Evolutionary conservation across 1,140 invertebrate species (phyloP).

Genomic region (Muscidifurax raptorellus): DNA sequence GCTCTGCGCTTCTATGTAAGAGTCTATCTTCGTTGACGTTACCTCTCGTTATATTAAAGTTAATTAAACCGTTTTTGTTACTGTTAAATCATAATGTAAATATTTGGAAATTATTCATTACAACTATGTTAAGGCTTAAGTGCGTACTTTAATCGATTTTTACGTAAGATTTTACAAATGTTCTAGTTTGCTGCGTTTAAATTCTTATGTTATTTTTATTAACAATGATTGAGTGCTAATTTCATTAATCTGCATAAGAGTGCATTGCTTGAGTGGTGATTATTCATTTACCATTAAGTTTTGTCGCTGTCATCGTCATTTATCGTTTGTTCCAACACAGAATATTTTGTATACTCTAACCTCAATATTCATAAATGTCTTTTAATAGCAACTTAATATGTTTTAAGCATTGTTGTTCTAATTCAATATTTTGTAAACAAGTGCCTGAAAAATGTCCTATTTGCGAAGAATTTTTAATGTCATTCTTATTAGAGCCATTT

Average conservation of each 20-base stretch:
- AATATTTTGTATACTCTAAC: neutral
- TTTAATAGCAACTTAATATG: constrained; percentile 61
- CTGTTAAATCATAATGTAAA: no score
- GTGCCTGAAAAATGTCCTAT: constrained; percentile 67
- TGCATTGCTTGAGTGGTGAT: neutral
- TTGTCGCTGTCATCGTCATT: neutral
- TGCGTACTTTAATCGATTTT: neutral
- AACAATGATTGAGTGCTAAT: neutral
- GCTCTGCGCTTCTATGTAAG: no score
- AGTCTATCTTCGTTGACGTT: no score
- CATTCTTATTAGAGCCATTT: constrained; percentile 65
- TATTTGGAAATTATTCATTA: no score
- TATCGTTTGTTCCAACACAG: neutral
- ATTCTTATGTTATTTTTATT: neutral
- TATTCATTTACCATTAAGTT: neutral
- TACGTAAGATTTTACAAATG: neutral
- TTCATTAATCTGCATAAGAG: neutral
- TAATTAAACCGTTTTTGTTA: no score
- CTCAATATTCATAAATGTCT: constrained; percentile 26
- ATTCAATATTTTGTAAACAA: constrained; percentile 67
- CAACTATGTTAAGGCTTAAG: no score
- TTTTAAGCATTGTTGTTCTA: constrained; percentile 67
- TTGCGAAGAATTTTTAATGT: constrained; percentile 57
- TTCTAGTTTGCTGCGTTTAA: neutral
- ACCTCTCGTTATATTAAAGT: no score